Base-by-base conservation (phyloP, 2,888 invertebrate species). In the Pyrochroa serraticornis region DNA sequence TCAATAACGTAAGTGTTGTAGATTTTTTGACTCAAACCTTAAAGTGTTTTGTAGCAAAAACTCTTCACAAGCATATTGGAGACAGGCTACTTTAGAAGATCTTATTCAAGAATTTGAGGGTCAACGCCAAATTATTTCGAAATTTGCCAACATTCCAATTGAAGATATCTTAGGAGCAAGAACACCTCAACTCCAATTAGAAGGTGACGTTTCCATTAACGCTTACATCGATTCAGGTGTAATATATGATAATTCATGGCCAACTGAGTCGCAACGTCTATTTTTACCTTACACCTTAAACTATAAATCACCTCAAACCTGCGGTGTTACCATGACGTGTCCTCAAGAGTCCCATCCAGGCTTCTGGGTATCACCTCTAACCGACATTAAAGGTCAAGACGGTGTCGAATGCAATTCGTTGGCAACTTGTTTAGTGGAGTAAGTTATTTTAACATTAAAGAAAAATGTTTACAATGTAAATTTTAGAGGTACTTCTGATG, bases 231-330 rank as follows among this genome's bases (percentile, higher is more conserved):
- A 82, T 8, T 71, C 78, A 13, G 81, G 78, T 0, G 77, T 88
- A 3, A 58, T 69, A 0, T 89, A 88, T 71, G 90, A 90, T 69
- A 82, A 82, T 51, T 83, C 86, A 1, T 85, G 88, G 85, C 82
- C 86, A 0, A 83, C 86, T 0, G 74, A 76, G 13, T 62, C 64
- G 0, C 62, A 79, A 50, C 82, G 82, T 31, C 83, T 82, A 9
- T 71, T 86, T 1, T 90, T 86, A 84, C 90, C 90, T 0, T 90
- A 89, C 74, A 89, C 89, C 0, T 72, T 89, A 52, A 85, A 90
- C 69, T 86, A 83, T 63, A 72, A 73, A 0, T 81, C 83, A 0
- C 80, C 63, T 10, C 85, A 87, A 72, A 83, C 84, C 54, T 88
- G 88, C 55, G 47, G 58, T 10, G 68, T 76, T 6, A 79, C 84